Evolutionary conservation across 2,888 invertebrate species (phyloP).

Genomic region (Hirtodrosophila histrioides): DNA sequence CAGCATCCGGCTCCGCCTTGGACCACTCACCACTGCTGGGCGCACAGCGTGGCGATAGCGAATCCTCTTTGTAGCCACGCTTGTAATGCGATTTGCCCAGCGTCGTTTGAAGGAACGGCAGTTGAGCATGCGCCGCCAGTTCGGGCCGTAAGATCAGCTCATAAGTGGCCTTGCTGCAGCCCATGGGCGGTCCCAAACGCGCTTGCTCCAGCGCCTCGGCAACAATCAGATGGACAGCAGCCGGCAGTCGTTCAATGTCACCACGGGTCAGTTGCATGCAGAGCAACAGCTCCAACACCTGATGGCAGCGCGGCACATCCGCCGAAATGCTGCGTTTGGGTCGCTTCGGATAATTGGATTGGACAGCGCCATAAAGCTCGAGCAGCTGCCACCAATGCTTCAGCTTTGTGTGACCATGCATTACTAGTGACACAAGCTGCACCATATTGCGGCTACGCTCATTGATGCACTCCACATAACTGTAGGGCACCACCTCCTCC

Average conservation of each 20-base stretch:
- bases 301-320: slow-evolving; percentile 78
- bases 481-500: slow-evolving; percentile 87
- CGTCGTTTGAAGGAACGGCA: slow-evolving; percentile 58
- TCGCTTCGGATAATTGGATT: slow-evolving; percentile 67
- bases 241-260: slow-evolving; percentile 88
- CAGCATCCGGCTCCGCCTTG: slow-evolving; percentile 67
- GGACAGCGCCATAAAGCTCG: slow-evolving; percentile 77
- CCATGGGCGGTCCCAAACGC: slow-evolving; percentile 88
- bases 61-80: slow-evolving; percentile 81
- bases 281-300: slow-evolving; percentile 82
- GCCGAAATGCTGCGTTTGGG: slow-evolving; percentile 78
- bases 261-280: slow-evolving; percentile 85
- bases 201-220: slow-evolving; percentile 89
- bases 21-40: slow-evolving; percentile 75
- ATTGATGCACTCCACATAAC: slow-evolving; percentile 90
- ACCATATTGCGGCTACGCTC: slow-evolving; percentile 89
- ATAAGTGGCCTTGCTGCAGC: slow-evolving; percentile 89
- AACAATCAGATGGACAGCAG: slow-evolving; percentile 88
- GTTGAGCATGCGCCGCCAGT: slow-evolving; percentile 86
- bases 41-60: slow-evolving; percentile 82
- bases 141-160: slow-evolving; percentile 89
- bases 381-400: slow-evolving; percentile 82
- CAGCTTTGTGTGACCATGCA: slow-evolving; percentile 79
- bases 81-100: slow-evolving; percentile 44
- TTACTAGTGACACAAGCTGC: slow-evolving; percentile 83